These are phyloP conservation scores for Hydriomena furcata DNA, from an alignment of 2,888 invertebrate species.

Conservation along the genomic window DNA sequence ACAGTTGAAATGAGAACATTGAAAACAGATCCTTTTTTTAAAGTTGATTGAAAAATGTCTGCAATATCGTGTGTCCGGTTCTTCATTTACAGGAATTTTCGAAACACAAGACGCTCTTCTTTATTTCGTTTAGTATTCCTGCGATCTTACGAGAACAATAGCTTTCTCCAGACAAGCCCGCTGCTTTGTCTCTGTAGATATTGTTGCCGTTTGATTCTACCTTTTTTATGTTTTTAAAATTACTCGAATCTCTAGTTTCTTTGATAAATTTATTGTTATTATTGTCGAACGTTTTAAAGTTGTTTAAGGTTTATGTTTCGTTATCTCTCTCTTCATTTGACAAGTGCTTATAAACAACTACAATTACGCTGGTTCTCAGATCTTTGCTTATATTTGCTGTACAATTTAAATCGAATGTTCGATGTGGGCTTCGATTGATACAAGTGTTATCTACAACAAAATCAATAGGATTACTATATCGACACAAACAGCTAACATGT, in stretches of 20 bases:
- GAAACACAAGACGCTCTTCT: conserved; percentile 36
- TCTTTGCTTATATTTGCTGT: conserved; percentile 28
- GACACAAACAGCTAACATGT: conserved; percentile 35
- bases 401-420: conserved; percentile 33
- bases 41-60: background rate
- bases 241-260: conserved; percentile 32
- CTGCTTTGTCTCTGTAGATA: conserved; percentile 43
- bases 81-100: conserved; percentile 11
- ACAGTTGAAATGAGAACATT: no score
- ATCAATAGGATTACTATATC: conserved; percentile 43
- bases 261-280: conserved; percentile 2
- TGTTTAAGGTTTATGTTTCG: background rate
- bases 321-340: conserved; percentile 9
- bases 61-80: background rate
- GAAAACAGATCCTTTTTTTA: no score
- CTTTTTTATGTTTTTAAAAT: conserved; percentile 34
- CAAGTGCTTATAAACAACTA: conserved; percentile 11
- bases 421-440: conserved; percentile 32
- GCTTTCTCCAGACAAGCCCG: conserved; percentile 29
- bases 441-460: conserved; percentile 40
- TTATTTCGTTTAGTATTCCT: conserved; percentile 39
- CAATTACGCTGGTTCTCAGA: conserved; percentile 8
- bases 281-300: conserved; percentile 2
- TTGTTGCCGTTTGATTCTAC: conserved; percentile 42
- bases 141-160: conserved; percentile 29